phyloP scores from a whole-genome alignment of 2,888 invertebrate genomes.

The Caenorhabditis sp. region DNA sequence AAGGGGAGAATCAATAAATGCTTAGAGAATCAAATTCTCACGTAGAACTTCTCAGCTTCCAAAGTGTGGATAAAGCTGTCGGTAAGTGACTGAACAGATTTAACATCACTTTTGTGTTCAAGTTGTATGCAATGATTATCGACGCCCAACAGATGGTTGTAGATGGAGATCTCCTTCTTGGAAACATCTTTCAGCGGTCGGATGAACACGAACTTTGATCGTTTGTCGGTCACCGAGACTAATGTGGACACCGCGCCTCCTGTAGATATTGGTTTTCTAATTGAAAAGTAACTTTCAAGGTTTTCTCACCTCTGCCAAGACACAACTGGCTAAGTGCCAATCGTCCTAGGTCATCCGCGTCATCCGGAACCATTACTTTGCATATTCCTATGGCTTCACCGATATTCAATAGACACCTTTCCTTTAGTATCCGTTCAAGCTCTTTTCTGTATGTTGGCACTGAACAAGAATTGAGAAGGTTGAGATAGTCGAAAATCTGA shows the following conservation, averaged over 20 bases:
- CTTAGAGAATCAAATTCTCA: background rate
- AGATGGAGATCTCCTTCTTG: conserved; percentile 67
- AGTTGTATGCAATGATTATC: conserved; percentile 53
- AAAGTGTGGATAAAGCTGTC: conserved; percentile 65
- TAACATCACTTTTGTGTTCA: background rate
- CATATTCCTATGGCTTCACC: conserved; percentile 24
- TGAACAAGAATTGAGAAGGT: conserved; percentile 55
- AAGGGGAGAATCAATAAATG: background rate
- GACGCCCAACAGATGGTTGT: conserved; percentile 63
- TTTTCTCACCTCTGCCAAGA: conserved; percentile 70
- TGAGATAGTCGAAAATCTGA: conserved; percentile 36
- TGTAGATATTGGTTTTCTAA: conserved; percentile 9
- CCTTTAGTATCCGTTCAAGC: conserved; percentile 63
- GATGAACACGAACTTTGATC: conserved; percentile 59
- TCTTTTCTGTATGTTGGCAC: conserved; percentile 63
- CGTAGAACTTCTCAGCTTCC: conserved; percentile 68
- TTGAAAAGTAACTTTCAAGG: background rate
- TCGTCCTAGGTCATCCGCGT: conserved; percentile 70
- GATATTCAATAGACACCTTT: conserved; percentile 50
- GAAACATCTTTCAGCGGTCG: conserved; percentile 72
- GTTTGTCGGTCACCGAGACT: conserved; percentile 66
- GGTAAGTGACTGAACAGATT: conserved; percentile 68
- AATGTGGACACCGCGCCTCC: conserved; percentile 45
- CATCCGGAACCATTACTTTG: conserved; percentile 70
- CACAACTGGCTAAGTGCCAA: conserved; percentile 69